Percentiles rank a stretch among this genome's conserved stretches.
These are phyloP conservation scores for Catocala fraxini DNA, from an alignment of 2,888 invertebrate species.

Conservation along the genomic window DNA sequence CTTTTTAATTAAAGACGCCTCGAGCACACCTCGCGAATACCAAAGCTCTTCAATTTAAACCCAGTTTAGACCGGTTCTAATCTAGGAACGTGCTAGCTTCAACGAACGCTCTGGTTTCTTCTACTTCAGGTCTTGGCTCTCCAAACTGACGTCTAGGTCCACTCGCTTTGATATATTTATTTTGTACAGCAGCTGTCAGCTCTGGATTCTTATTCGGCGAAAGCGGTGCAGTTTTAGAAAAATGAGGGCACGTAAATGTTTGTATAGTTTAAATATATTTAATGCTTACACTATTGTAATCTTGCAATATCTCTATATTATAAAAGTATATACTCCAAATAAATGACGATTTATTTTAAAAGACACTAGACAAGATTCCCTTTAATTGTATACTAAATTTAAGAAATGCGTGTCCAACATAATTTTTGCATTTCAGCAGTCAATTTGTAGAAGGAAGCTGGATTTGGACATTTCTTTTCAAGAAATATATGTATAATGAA, in stretches of 20 bases:
- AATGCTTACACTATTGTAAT: background rate
- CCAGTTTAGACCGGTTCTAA: conserved; percentile 50
- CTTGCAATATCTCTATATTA: too few relatives aligned
- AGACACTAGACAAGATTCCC: too few relatives aligned
- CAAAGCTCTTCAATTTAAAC: conserved; percentile 50
- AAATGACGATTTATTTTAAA: too few relatives aligned
- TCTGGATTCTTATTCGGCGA: conserved; percentile 10
- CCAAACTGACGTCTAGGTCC: conserved; percentile 47
- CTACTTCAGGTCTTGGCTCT: conserved; percentile 38
- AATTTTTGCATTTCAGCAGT: too few relatives aligned
- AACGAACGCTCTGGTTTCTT: conserved; percentile 29
- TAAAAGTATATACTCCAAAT: too few relatives aligned
- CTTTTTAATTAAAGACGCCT: conserved; percentile 47
- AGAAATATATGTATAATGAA: too few relatives aligned
- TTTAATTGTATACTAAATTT: too few relatives aligned
- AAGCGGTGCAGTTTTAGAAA: conserved; percentile 25
- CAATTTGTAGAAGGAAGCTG: too few relatives aligned
- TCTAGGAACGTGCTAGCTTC: conserved; percentile 44
- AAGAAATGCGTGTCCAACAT: too few relatives aligned
- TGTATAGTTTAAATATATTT: background rate
- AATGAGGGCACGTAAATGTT: conserved; percentile 17
- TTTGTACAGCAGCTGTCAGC: conserved; percentile 39
- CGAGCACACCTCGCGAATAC: conserved; percentile 31
- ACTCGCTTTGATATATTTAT: conserved; percentile 50
- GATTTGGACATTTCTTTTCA: too few relatives aligned